These are phyloP conservation scores for Apostichopus parvimensis DNA, from an alignment of 35 echinoderm and acorn worm species.

Conservation along the genomic window DNA sequence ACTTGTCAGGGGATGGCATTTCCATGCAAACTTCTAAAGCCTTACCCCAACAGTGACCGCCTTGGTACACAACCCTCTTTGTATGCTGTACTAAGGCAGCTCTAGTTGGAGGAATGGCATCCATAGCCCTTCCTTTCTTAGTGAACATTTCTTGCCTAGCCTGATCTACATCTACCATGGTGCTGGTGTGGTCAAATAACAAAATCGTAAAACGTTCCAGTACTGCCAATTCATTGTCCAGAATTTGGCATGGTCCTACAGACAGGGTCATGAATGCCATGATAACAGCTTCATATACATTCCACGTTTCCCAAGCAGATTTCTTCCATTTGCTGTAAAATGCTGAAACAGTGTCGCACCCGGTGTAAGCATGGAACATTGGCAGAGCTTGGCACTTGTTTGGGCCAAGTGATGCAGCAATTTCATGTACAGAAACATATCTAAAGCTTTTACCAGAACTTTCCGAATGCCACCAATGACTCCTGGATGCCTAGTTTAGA, in stretches of 20 bases:
- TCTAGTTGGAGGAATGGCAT: conserved; percentile 27
- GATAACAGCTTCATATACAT: not conserved
- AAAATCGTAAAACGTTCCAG: not conserved
- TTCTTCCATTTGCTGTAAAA: too few relatives aligned
- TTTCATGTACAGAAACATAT: too few relatives aligned
- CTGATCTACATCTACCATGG: too few relatives aligned
- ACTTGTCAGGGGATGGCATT: not conserved
- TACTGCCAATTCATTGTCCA: not conserved
- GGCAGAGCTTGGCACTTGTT: too few relatives aligned
- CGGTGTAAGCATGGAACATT: too few relatives aligned
- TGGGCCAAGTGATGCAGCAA: too few relatives aligned
- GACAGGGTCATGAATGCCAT: not conserved
- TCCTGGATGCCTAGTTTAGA: not conserved
- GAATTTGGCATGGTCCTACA: not conserved
- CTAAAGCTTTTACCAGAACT: not conserved
- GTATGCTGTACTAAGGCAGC: conserved; percentile 29
- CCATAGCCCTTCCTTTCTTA: conserved; percentile 21
- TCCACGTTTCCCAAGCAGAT: not conserved
- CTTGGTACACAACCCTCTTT: conserved; percentile 4
- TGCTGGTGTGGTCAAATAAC: not conserved
- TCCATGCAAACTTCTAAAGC: too few relatives aligned
- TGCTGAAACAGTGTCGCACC: too few relatives aligned
- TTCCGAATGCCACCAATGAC: not conserved
- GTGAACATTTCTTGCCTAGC: not conserved
- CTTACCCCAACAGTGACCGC: not conserved